phyloP scores from a whole-genome alignment of 2,113 vertebrate genomes.

The Phylloscopus whistleri region DNA sequence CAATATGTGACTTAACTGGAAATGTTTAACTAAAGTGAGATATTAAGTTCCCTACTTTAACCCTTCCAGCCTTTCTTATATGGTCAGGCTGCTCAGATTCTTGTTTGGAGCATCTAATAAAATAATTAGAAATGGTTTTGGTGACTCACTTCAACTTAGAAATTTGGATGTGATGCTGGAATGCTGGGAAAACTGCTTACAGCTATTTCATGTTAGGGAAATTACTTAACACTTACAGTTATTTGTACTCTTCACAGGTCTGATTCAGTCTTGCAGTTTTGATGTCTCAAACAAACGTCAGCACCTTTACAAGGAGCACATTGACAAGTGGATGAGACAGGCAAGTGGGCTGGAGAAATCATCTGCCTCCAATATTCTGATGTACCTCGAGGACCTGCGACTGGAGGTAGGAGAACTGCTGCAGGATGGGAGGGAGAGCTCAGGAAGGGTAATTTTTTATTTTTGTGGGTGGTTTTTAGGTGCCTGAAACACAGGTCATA shows the following conservation, averaged over 20 bases:
- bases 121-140: not conserved
- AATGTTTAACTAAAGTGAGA: not conserved
- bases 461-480: not conserved
- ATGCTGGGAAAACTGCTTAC: not conserved
- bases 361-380: not conserved
- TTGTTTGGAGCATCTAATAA: not conserved
- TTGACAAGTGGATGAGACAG: not conserved
- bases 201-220: not conserved
- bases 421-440: not conserved
- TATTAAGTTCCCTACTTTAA: not conserved
- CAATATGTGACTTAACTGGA: not conserved
- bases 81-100: not conserved
- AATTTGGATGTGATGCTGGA: not conserved
- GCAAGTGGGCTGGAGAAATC: conserved; percentile 14
- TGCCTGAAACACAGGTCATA: not conserved
- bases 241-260: conserved; percentile 27
- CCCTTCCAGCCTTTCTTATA: not conserved
- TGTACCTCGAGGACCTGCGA: not conserved
- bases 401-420: conserved; percentile 17
- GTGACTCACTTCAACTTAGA: not conserved
- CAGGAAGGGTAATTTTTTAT: not conserved
- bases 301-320: not conserved
- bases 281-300: not conserved
- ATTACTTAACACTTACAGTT: conserved; percentile 13
- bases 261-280: conserved; percentile 10